Percentiles rank a stretch among this genome's conserved stretches.
Evolutionary conservation across 2,113 vertebrate genomes (phyloP).

Genomic region (Callipepla californica): DNA sequence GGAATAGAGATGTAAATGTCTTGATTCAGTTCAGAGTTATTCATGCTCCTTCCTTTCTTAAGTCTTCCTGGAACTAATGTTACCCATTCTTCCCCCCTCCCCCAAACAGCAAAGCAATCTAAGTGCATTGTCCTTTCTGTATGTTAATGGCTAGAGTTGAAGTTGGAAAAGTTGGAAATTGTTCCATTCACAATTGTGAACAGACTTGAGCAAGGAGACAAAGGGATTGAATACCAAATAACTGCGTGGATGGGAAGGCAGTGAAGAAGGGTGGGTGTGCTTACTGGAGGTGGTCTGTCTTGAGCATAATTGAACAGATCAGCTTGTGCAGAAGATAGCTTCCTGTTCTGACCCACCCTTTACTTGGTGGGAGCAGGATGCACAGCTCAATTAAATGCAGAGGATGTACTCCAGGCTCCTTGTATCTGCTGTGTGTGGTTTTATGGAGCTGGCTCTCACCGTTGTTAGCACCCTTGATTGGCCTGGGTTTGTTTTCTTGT

Average conservation of each 20-base stretch:
- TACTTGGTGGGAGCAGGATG: not conserved
- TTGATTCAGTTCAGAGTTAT: constrained; percentile 29
- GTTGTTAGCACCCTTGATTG: not conserved
- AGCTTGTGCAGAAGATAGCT: not conserved
- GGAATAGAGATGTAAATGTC: not conserved
- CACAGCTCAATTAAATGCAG: not conserved
- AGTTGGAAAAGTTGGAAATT: constrained; percentile 56
- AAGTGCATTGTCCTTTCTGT: not conserved
- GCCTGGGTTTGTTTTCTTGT: not conserved
- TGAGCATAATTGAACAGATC: not conserved
- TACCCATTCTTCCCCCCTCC: not conserved
- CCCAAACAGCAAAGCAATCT: not conserved
- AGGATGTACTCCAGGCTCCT: not conserved
- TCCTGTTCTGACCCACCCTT: not conserved
- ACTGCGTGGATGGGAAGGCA: not conserved
- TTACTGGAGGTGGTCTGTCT: not conserved
- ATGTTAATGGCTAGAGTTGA: constrained; percentile 25
- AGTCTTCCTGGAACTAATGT: constrained; percentile 17
- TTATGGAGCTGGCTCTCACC: not conserved
- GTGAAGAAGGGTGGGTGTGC: not conserved
- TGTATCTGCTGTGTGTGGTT: not conserved
- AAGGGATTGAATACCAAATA: constrained; percentile 40
- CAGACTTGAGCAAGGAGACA: constrained; percentile 10
- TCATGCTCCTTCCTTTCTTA: constrained; percentile 12
- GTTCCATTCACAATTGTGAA: not conserved